phyloP scores from a whole-genome alignment of 2,888 invertebrate species.

The Acrocyrtus sp. region DNA sequence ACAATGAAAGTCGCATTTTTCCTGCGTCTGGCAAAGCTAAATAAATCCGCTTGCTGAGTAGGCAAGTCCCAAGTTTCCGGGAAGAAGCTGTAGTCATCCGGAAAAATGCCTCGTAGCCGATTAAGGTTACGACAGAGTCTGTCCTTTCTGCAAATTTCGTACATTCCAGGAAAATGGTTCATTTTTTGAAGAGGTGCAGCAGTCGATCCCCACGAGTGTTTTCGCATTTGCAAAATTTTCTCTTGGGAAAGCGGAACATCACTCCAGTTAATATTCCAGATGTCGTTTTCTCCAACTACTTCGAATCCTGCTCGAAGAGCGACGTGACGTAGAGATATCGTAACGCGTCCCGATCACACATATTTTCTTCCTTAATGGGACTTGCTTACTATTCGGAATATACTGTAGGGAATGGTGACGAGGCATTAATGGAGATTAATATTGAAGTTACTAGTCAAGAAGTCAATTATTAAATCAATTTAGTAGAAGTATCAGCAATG shows the following conservation, averaged over 20 bases:
- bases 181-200: slow-evolving; percentile 76
- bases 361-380: slow-evolving; percentile 67
- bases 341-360: slow-evolving; percentile 79
- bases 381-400: no score
- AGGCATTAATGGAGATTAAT: no score
- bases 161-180: slow-evolving; percentile 93
- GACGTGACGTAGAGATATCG: slow-evolving; percentile 77
- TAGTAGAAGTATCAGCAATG: no score
- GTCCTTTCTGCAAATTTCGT: slow-evolving; percentile 90
- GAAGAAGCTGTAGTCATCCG: slow-evolving; percentile 90
- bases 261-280: slow-evolving; percentile 93
- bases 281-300: slow-evolving; percentile 81
- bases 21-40: slow-evolving; percentile 72
- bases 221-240: slow-evolving; percentile 88
- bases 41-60: slow-evolving; percentile 81
- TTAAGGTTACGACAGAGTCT: slow-evolving; percentile 88
- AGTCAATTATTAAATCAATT: no score
- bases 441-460: no score
- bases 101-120: slow-evolving; percentile 87
- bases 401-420: no score
- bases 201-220: slow-evolving; percentile 65
- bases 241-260: slow-evolving; percentile 88
- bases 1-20: slow-evolving; percentile 84
- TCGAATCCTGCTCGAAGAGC: slow-evolving; percentile 78
- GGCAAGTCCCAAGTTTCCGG: slow-evolving; percentile 95